phyloP scores from a whole-genome alignment of 2,888 invertebrate species.

The Ornithoptera priamus region DNA sequence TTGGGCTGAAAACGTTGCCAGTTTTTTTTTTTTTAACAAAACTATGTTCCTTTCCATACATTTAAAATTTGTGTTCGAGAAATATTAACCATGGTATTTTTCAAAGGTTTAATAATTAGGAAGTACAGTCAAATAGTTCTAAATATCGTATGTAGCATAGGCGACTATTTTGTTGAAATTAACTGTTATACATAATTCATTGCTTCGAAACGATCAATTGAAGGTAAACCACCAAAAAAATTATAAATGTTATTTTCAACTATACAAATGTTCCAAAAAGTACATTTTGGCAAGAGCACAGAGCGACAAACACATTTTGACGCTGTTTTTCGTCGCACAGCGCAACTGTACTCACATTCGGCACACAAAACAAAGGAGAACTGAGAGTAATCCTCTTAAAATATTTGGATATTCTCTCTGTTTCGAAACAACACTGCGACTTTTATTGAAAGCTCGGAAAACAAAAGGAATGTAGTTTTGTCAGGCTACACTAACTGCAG shows the following conservation, averaged over 20 bases:
- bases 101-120: no score
- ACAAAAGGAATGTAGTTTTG: conserved; percentile 22
- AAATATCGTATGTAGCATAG: no score
- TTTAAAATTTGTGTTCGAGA: neutral
- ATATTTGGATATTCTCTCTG: conserved; percentile 21
- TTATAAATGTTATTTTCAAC: neutral
- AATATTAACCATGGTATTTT: no score
- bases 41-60: neutral
- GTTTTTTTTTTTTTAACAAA: neutral
- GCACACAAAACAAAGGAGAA: conserved; percentile 25
- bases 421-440: conserved; percentile 18
- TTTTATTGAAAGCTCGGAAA: conserved; percentile 19
- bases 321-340: conserved; percentile 4
- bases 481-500: conserved; percentile 8
- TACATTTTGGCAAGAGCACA: conserved; percentile 1
- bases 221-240: neutral
- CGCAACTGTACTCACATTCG: conserved; percentile 21
- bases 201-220: no score
- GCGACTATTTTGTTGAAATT: no score
- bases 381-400: conserved; percentile 29
- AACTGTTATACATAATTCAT: no score
- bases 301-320: conserved; percentile 6
- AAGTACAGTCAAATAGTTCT: no score
- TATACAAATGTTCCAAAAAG: conserved; percentile 2
- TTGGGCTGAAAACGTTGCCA: neutral